Conservation (phyloP, 2,113 vertebrate species). For the Scartelaos histophorus region DNA sequence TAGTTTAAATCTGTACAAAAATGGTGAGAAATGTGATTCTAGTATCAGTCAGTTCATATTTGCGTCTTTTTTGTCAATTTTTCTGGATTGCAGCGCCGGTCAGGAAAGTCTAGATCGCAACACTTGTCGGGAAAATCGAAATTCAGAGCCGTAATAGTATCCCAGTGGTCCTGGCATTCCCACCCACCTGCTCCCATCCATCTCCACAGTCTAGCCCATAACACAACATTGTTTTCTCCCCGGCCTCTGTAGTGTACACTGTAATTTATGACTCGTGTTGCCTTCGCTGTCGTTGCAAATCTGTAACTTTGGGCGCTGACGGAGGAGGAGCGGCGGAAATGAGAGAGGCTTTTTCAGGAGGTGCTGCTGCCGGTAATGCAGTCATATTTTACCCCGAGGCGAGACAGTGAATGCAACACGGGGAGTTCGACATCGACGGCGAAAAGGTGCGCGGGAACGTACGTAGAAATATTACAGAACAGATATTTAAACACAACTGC, state of each 20-base stretch:
- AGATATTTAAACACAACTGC: neutral
- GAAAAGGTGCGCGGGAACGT: slow-evolving; percentile 6
- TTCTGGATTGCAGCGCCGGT: no score
- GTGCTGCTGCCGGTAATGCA: slow-evolving; percentile 29
- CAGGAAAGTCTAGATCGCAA: no score
- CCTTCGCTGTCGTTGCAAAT: slow-evolving; percentile 39
- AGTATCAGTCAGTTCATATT: no score
- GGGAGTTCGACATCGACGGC: slow-evolving; percentile 20
- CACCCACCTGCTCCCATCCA: slow-evolving; percentile 12
- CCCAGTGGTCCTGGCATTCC: neutral
- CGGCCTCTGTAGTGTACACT: neutral
- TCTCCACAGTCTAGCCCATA: slow-evolving; percentile 13
- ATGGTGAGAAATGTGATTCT: no score
- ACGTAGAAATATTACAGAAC: slow-evolving; percentile 35
- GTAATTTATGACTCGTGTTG: slow-evolving; percentile 20
- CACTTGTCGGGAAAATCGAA: no score
- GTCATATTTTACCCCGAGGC: slow-evolving; percentile 28
- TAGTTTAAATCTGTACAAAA: no score
- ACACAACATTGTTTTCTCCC: neutral
- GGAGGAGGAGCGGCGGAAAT: slow-evolving; percentile 13
- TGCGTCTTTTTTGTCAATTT: no score
- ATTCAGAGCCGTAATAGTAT: no score
- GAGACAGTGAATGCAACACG: slow-evolving; percentile 20
- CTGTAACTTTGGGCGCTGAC: slow-evolving; percentile 22
- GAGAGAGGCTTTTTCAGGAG: slow-evolving; percentile 17